These are phyloP conservation scores for Actinopyga echinites DNA, from an alignment of 53 echinoderm and acorn worm species.

Conservation along the genomic window DNA sequence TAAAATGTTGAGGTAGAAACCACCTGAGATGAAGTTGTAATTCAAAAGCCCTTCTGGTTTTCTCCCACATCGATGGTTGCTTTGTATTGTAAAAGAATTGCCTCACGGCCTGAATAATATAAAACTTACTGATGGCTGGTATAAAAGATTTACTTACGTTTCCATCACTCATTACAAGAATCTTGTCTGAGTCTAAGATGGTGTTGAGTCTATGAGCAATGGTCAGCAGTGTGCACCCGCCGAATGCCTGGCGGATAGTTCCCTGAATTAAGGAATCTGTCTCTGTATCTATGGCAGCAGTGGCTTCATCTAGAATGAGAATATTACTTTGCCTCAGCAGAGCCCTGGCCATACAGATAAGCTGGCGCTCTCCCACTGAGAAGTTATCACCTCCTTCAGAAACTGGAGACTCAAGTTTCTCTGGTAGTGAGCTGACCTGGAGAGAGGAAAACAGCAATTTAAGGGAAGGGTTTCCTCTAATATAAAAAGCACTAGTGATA, in stretches of 20 bases:
- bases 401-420: slow-evolving; percentile 74
- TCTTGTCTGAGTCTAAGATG: slow-evolving; percentile 86
- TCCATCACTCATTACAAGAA: slow-evolving; percentile 85
- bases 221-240: slow-evolving; percentile 78
- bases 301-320: slow-evolving; percentile 89
- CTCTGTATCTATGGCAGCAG: slow-evolving; percentile 87
- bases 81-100: too few species aligned
- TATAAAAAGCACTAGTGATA: too few species aligned
- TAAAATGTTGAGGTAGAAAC: too few species aligned
- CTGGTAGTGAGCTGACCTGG: slow-evolving; percentile 69
- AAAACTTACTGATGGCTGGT: too few species aligned
- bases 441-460: neutral
- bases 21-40: too few species aligned
- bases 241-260: slow-evolving; percentile 82
- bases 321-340: slow-evolving; percentile 88
- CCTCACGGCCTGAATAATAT: too few species aligned
- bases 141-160: slow-evolving; percentile 50
- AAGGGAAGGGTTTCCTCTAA: neutral
- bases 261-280: slow-evolving; percentile 77
- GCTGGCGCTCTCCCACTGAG: slow-evolving; percentile 91
- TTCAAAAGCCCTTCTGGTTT: too few species aligned
- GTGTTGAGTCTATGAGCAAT: slow-evolving; percentile 91
- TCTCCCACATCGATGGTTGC: too few species aligned
- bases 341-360: slow-evolving; percentile 91
- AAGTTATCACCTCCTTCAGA: slow-evolving; percentile 91